Evolutionary conservation across 2,797 vertebrate species (phyloP), one percentile per base, ranked within the genome.

Genomic region (Coreius guichenoti): DNA sequence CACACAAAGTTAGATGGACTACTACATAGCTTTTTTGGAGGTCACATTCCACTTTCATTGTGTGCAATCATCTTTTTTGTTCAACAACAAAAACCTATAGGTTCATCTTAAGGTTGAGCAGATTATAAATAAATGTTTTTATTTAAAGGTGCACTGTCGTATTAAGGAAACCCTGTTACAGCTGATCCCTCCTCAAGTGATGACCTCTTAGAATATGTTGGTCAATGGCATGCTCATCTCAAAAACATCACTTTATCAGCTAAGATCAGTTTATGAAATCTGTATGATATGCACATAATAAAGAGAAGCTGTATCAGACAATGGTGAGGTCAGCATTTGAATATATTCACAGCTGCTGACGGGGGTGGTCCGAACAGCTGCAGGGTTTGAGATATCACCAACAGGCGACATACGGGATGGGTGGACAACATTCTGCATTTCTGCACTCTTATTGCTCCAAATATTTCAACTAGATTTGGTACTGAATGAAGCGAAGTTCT

Each of bases 291-390:
- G 21, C 11, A 70, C 2, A 54, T 26, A 8, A 56, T n/a, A n/a
- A 78, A 85, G 86, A 88, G 21, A 67, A 80, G 87, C 89, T 89
- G 86, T 91, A 88, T 92, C 80, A 16, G 67, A 91, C 87, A 91
- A 88, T 82, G 63, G 85, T 92, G 90, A 90, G 90, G 91, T 93
- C 92, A 93, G 85, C 87, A 89, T 89, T 91, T 92, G 91, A 92
- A 92, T 93, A 88, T 92, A 93, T 92, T 90, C 83, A 88, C 93
- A 94, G 94, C 94, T 93, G 93, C 88, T 85, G 68, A 90, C 17
- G 76, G 90, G 89, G 91, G 91, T 92, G 91, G 80, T 47, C 80
- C 89, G 85, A 88, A 86, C 78, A 90, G 89, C 90, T 91, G 87
- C 93, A 91, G 91, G 91, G 92, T 92, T 86, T 90, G 87, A 70